phyloP scores from a whole-genome alignment of 1,140 invertebrate species.

The Bombus terrestris region DNA sequence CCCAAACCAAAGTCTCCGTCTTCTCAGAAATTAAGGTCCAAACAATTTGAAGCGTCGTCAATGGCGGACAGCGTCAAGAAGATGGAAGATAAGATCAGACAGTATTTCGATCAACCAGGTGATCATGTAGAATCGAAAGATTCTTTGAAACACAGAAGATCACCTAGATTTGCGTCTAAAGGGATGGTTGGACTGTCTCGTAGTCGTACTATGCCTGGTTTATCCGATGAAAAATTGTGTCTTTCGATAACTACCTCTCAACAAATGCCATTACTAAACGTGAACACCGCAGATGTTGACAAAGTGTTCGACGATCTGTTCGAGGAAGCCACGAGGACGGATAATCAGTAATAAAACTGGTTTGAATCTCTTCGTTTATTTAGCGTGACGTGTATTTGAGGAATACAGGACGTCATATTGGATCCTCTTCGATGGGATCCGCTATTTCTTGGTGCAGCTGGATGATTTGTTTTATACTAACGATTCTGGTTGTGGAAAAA shows the following conservation, averaged over 20 bases:
- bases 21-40: constrained; percentile 85
- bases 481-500: background rate
- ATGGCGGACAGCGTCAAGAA: constrained; percentile 87
- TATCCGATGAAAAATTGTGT: constrained; percentile 85
- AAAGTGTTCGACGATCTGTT: constrained; percentile 90
- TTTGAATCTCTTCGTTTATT: background rate
- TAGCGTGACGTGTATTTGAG: background rate
- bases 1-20: constrained; percentile 89
- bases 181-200: constrained; percentile 82
- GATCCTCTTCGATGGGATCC: background rate
- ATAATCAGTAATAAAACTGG: constrained; percentile 63
- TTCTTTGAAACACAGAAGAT: constrained; percentile 55
- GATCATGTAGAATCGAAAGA: constrained; percentile 58
- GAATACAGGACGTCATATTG: background rate
- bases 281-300: constrained; percentile 88
- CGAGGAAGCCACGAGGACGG: constrained; percentile 76
- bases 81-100: constrained; percentile 90
- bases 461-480: background rate
- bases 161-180: constrained; percentile 59
- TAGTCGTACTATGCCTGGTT: constrained; percentile 89
- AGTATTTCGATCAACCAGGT: constrained; percentile 85
- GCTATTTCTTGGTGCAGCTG: background rate
- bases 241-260: constrained; percentile 33
- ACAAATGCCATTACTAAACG: constrained; percentile 37
- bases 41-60: constrained; percentile 90